Base-by-base conservation (phyloP, 2,888 invertebrate species). In the Melieria omissa region DNA sequence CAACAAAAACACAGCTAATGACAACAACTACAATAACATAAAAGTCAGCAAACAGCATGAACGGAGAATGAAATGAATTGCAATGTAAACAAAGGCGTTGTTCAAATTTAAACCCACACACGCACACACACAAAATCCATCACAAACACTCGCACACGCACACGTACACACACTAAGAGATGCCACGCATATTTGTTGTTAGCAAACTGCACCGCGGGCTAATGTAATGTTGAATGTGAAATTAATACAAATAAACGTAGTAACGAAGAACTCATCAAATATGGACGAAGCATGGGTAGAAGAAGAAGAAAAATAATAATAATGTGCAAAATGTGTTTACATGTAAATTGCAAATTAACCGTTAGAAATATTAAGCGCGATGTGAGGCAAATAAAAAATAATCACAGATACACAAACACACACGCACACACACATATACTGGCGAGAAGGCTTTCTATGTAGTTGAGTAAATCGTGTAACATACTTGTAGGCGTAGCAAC, bases 331-430 rank as follows among this genome's bases (percentile, higher is more conserved):
- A 52, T 52, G n/a, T 64, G 52, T 52, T 49, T 64, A 64, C 49
- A 64, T 64, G 64, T 64, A 64, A 64, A 64, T 52, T 64, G 46
- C 63, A 63, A 61, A 61, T 61, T 61, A 61, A 8, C 5, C 61
- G 12, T 9, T 61, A 61, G 44, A 44, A 42, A 63, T 52, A 52
- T 52, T 6, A 10, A 5, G n/a, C 12, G 8, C 41, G 12, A 68
- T 29, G 29, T 4, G 9, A 41, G 7, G 14, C 8, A 52, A 14
- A 52, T 3, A 66, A 5, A 5, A 47, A 47, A 47, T 5, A 61
- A 16, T 60, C 65, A 70, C 68, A 72, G 70, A 67, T 63, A 74
- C 74, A 72, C 62, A 73, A 29, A 73, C 47, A 60, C 64, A 60
- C 14, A 42, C 42, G 61, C n/a, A 65, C 64, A 70, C 45, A 61